A percentile compares a stretch with the other conserved stretches of the same genome.
Conservation (phyloP, 2,888 invertebrate genomes). For the Cryptophagus acutangulus region DNA sequence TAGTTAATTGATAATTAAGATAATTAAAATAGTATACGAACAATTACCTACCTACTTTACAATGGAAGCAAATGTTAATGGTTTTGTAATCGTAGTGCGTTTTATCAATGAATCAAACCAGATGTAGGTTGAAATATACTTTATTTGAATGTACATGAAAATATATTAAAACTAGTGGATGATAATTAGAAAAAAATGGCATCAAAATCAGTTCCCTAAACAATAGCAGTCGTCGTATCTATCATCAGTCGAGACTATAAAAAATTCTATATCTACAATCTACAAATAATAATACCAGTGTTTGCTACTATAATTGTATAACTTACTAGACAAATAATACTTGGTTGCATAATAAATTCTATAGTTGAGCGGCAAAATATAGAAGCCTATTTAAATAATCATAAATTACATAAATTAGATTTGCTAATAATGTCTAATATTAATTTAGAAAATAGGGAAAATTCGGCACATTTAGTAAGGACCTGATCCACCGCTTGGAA, state of each 20-base stretch:
- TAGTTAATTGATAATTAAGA: neutral
- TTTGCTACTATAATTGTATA: too few relatives aligned
- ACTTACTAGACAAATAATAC: too few relatives aligned
- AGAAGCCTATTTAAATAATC: too few relatives aligned
- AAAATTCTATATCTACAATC: too few relatives aligned
- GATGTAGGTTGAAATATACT: too few relatives aligned
- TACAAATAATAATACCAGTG: too few relatives aligned
- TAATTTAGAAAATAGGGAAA: slow-evolving; percentile 19
- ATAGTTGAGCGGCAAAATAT: too few relatives aligned
- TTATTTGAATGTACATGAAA: neutral
- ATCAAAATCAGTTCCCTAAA: slow-evolving; percentile 3
- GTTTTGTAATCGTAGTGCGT: neutral
- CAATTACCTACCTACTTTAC: neutral
- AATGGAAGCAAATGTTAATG: too few relatives aligned
- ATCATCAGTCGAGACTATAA: slow-evolving; percentile 2
- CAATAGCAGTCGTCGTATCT: slow-evolving; percentile 6
- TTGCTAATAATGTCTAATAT: slow-evolving; percentile 14
- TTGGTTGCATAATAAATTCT: too few relatives aligned
- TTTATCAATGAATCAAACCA: too few relatives aligned
- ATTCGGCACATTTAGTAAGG: slow-evolving; percentile 28
- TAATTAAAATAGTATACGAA: neutral
- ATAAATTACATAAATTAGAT: neutral
- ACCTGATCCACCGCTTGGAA: too few relatives aligned
- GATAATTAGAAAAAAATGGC: slow-evolving; percentile 1
- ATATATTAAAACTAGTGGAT: neutral